Evolutionary conservation across 2,113 vertebrate species (phyloP), one percentile per base, ranked within the genome.

Genomic region (Speoplatyrhinus poulsoni): DNA sequence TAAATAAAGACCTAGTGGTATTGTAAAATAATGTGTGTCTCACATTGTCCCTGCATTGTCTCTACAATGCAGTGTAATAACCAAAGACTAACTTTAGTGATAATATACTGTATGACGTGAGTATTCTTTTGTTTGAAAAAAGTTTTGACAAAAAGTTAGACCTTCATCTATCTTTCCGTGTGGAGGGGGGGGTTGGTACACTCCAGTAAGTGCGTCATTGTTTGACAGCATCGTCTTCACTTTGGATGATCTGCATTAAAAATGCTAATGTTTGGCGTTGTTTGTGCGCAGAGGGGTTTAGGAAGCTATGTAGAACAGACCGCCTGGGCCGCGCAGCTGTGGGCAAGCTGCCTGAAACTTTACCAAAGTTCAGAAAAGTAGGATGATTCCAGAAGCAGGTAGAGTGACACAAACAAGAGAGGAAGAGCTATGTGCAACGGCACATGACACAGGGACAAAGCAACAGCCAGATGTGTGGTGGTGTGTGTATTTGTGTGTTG

Each of bases 201-300:
- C 3, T 50, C 36, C 36, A 41, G 36, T 41, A 41, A 41, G 36
- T 1, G 9, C 12, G 12, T 54, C 12, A 4, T n/a, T 6, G 52
- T 16, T 16, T 15, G 52, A 54, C 52, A 54, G 13, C 7, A 8
- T 41, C 36, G 52, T 16, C 41, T 16, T 47, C 56, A 47, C 55
- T 59, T 58, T 2, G 10, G 46, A 60, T 60, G 12, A 67, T 75
- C 70, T 68, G 56, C 61, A 78, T 81, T 72, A 26, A 70, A 69
- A 33, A 77, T 77, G 52, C 50, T 64, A 49, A 84, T 77, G 52
- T 3, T 68, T 7, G 71, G 47, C 57, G 3, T 69, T 52, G 72
- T 62, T 63, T 67, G 56, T 58, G 15, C 4, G 13, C 50, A 19
- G 19, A 53, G 36, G 68, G 69, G 46, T 79, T 79, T 73, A 16